These are phyloP conservation scores for Neosalanx taihuensis DNA, from an alignment of 2,797 vertebrate genomes.

Conservation along the genomic window DNA sequence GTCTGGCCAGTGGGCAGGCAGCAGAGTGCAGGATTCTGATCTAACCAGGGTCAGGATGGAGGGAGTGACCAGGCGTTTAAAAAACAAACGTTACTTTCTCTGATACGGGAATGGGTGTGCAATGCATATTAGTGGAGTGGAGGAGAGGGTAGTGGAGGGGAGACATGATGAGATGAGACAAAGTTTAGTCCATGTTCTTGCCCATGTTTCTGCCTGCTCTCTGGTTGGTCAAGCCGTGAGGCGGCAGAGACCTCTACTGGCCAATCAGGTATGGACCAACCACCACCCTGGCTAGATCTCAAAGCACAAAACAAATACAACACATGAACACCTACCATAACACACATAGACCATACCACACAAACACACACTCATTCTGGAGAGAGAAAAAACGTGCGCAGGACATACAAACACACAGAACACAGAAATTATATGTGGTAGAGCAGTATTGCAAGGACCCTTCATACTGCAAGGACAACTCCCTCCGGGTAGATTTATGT, in stretches of 20 bases:
- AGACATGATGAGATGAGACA: not conserved
- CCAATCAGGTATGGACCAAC: not conserved
- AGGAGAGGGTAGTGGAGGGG: not conserved
- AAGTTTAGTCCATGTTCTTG: not conserved
- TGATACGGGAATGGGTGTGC: not conserved
- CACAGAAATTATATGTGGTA: too few species aligned
- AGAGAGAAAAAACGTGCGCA: not conserved
- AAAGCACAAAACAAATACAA: not conserved
- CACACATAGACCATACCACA: too few species aligned
- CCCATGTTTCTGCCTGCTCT: not conserved
- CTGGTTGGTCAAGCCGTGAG: not conserved
- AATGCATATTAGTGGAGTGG: not conserved
- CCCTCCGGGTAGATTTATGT: too few species aligned
- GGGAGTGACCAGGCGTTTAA: too few species aligned
- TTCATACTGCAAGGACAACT: too few species aligned
- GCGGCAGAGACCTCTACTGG: conserved; percentile 32
- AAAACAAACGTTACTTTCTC: not conserved
- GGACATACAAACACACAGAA: too few species aligned
- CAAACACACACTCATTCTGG: too few species aligned
- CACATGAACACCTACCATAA: not conserved
- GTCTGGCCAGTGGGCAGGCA: conserved; percentile 4
- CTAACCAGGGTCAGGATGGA: too few species aligned
- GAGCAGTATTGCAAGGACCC: too few species aligned
- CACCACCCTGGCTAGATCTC: too few species aligned
- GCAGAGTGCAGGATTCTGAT: not conserved